Percentiles rank a stretch among this genome's conserved stretches.
These are phyloP conservation scores for Dryadula phaetusa DNA, from an alignment of 2,888 invertebrate genomes.

Conservation along the genomic window DNA sequence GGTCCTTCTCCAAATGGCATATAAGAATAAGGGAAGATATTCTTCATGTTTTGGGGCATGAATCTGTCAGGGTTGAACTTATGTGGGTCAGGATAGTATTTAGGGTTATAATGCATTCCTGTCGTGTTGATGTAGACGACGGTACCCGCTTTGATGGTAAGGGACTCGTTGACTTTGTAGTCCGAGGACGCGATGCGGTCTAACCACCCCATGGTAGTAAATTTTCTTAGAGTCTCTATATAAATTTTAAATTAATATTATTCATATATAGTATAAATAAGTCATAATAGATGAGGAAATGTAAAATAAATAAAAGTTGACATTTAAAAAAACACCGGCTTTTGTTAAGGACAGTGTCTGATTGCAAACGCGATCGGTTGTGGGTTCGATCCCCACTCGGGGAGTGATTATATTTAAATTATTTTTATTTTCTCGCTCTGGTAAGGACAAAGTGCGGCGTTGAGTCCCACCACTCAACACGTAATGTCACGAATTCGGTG, in stretches of 20 bases:
- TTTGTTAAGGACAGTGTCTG: no score
- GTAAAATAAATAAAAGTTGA: no score
- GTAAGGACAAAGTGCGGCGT: no score
- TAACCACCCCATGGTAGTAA: constrained; percentile 51
- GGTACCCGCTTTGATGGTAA: constrained; percentile 50
- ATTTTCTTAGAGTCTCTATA: constrained; percentile 50
- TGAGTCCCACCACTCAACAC: no score
- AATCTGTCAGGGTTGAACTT: constrained; percentile 83
- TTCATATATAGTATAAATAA: neutral
- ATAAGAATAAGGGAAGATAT: constrained; percentile 61
- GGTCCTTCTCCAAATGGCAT: constrained; percentile 85
- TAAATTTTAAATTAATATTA: neutral
- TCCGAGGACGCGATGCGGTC: constrained; percentile 47
- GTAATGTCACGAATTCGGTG: no score
- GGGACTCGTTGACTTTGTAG: constrained; percentile 50
- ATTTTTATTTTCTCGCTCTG: no score
- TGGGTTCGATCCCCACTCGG: no score
- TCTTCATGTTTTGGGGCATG: constrained; percentile 79
- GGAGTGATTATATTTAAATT: no score
- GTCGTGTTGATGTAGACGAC: constrained; percentile 57
- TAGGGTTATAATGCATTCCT: constrained; percentile 67
- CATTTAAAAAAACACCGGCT: no score
- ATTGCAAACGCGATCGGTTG: no score
- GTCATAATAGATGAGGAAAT: neutral
- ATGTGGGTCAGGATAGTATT: constrained; percentile 78